Conservation (phyloP, 2,797 vertebrate genomes). For the Helicolenus hilgendorfi region DNA sequence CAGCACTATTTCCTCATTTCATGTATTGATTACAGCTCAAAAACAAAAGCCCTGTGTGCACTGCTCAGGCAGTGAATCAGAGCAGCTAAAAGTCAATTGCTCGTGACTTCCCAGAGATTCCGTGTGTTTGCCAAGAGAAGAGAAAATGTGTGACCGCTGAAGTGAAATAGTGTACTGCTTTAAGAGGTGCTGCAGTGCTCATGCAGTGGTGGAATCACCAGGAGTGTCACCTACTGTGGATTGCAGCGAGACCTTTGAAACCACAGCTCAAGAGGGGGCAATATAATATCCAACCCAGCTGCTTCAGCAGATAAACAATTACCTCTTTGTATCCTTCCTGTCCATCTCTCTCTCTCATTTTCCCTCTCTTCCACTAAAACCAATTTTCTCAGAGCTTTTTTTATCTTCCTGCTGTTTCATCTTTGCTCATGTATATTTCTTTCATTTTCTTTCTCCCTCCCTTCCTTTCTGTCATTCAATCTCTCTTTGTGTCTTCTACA, state of each 20-base stretch:
- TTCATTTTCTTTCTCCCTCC: neutral
- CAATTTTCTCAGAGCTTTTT: neutral
- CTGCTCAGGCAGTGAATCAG: neutral
- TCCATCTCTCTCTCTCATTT: neutral
- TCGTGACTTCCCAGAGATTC: neutral
- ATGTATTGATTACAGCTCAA: neutral
- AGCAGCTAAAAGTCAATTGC: neutral
- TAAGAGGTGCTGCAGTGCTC: conserved; percentile 41
- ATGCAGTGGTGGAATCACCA: conserved; percentile 8
- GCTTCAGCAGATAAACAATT: neutral
- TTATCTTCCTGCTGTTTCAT: neutral
- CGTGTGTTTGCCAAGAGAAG: neutral
- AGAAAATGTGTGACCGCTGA: conserved; percentile 4
- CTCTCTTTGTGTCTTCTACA: neutral
- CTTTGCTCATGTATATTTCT: neutral
- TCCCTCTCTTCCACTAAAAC: neutral
- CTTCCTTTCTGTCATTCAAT: neutral
- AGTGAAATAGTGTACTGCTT: conserved; percentile 33
- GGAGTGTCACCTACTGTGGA: conserved; percentile 10
- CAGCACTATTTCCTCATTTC: neutral
- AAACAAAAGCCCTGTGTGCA: neutral
- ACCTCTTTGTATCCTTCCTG: neutral
- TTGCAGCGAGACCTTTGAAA: conserved; percentile 31
- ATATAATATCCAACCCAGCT: conserved; percentile 1
- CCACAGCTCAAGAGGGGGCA: neutral